Base-by-base conservation (phyloP, 2,888 invertebrate genomes). In the Lasioglossum morio region DNA sequence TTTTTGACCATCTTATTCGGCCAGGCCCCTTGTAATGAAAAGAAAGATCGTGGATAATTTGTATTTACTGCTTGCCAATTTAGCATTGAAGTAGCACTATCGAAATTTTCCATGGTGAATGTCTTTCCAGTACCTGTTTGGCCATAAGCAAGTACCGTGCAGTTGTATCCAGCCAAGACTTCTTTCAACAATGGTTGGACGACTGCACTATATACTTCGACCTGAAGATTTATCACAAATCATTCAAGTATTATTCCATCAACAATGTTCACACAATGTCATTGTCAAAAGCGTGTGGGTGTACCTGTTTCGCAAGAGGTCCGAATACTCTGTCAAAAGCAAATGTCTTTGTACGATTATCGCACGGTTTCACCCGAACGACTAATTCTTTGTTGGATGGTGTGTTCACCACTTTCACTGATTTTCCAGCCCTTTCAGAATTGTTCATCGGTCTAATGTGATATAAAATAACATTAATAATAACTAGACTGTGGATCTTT, bases 91-190 rank as follows among this genome's bases (percentile, higher is more conserved):
- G 96, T 96, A 0, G 96, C 2, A 43, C 0, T 96, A 81, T 96
- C 96, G 89, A 97, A 97, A 19, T 99, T 99, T 89, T 98, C 98
- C 99, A 99, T 99, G 0, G 99, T 99, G 94, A 98, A 99, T 0
- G 99, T 99, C 96, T 99, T 99, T 12, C 99, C 99, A 0, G 98
- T 98, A 77, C 98, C 98, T 0, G 98, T 98, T 95, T 98, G 98
- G 4, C 99, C 99, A 95, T 98, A 99, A 43, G 99, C 99, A 96
- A 99, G 99, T 30, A 99, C 98, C 0, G 99, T 99, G 95, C 99
- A 99, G 95, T 99, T 99, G 95, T 99, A 99, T 0, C 99, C 99
- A 37, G 97, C 96, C 40, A 99, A 96, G 14, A 99, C 99, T 95
- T 99, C 99, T 84, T 98, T 97, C 79, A 99, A 97, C 34, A 99